These are phyloP conservation scores for Cataglyphis cursor DNA, from an alignment of 2,888 invertebrate genomes.

Conservation along the genomic window DNA sequence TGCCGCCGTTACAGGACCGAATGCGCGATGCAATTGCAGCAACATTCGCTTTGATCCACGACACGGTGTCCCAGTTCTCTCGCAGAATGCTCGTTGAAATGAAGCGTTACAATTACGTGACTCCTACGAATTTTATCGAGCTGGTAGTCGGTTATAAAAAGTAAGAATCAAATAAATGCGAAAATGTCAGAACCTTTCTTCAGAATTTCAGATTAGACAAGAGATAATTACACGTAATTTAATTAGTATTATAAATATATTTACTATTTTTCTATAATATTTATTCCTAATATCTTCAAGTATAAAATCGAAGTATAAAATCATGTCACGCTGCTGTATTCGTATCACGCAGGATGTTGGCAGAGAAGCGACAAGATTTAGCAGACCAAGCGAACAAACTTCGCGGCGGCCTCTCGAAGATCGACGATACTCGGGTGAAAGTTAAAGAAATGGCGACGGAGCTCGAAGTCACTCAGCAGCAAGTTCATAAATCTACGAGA, in stretches of 20 bases:
- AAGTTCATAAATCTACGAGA: constrained; percentile 92
- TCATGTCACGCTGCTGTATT: background rate
- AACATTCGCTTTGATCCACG: constrained; percentile 94
- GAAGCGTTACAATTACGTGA: constrained; percentile 94
- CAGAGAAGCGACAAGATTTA: constrained; percentile 91
- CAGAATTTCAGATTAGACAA: background rate
- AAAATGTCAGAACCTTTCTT: background rate
- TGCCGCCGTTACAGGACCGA: constrained; percentile 87
- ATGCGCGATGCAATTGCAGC: constrained; percentile 91
- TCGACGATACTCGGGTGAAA: constrained; percentile 94
- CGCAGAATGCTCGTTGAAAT: constrained; percentile 92
- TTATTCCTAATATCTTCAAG: background rate
- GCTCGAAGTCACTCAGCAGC: constrained; percentile 91
- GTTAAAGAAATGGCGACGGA: constrained; percentile 95
- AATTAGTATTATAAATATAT: background rate
- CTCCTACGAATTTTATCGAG: constrained; percentile 95
- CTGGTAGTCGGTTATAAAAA: constrained; percentile 94
- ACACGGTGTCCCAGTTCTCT: constrained; percentile 92
- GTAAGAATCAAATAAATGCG: constrained; percentile 87
- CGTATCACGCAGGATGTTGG: constrained; percentile 89
- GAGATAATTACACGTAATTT: background rate
- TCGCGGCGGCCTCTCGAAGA: constrained; percentile 94
- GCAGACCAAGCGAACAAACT: constrained; percentile 93
- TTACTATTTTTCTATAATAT: background rate
- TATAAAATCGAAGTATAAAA: background rate